Percentiles rank a stretch among this genome's conserved stretches.
Conservation (phyloP, 2,888 invertebrate species). For the Andrena praecox region DNA sequence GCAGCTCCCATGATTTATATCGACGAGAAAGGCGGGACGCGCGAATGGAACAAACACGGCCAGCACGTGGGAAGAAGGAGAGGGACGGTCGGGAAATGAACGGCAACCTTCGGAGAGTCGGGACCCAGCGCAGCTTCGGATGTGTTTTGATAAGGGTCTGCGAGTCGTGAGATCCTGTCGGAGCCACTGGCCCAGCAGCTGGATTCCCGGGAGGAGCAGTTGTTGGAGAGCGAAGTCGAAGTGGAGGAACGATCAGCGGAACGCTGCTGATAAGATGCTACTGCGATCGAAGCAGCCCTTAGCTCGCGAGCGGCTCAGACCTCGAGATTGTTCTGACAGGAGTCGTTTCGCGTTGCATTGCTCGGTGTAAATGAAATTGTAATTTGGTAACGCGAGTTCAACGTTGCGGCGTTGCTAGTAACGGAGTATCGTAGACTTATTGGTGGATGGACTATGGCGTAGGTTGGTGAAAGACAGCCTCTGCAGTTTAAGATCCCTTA, state of each 20-base stretch:
- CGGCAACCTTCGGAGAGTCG: constrained; percentile 49
- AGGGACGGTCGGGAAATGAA: constrained; percentile 49
- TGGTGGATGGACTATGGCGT: too few species aligned
- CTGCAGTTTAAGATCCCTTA: too few species aligned
- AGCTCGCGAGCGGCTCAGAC: too few species aligned
- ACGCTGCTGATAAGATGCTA: constrained; percentile 19
- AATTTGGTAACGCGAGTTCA: too few species aligned
- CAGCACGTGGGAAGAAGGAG: constrained; percentile 30
- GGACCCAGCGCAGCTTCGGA: constrained; percentile 54
- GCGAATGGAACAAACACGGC: constrained; percentile 33
- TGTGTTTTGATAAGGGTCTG: constrained; percentile 73
- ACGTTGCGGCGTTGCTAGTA: too few species aligned
- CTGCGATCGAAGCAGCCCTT: not conserved
- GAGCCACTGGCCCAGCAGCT: constrained; percentile 49
- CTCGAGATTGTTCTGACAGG: too few species aligned
- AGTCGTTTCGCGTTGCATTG: not conserved
- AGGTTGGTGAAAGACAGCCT: too few species aligned
- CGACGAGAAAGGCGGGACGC: constrained; percentile 59
- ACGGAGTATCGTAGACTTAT: too few species aligned
- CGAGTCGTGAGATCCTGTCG: constrained; percentile 59
- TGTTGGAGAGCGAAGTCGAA: constrained; percentile 8
- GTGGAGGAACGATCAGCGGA: constrained; percentile 11
- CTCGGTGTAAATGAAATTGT: too few species aligned
- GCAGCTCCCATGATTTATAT: constrained; percentile 81
- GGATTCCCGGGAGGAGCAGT: constrained; percentile 46